Base-by-base conservation (phyloP, 1,140 invertebrate species). In the Platorchestia sp. region DNA sequence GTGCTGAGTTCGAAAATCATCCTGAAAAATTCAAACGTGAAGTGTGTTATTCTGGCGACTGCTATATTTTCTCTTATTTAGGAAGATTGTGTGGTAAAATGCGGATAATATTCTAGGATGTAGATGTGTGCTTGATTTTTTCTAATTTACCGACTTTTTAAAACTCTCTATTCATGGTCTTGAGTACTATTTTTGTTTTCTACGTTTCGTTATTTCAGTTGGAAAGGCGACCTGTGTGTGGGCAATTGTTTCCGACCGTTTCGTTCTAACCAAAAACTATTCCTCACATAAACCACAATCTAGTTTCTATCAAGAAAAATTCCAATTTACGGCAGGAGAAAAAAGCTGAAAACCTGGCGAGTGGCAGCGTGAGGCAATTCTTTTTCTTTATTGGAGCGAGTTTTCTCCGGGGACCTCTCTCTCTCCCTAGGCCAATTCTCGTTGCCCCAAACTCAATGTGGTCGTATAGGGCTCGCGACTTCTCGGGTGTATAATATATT, bases 321-420 rank as follows among this genome's bases (percentile, higher is more conserved):
- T 93, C 91, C 91, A 93, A 93, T 93, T 93, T 93, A 93, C 91
- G 43, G 91, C 91, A 10, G n/a, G 87, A 93, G 36, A 93, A 93
- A 93, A 93, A 93, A 42, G 91, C 91, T 93, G 91, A 93, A 93
- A 93, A 93, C 91, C 91, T 93, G 91, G 43, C 43, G 16, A 93
- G 91, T 93, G 43, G 91, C 91, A 44, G 91, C 91, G 91, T 47
- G 91, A 93, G 91, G 91, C 91, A 93, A 93, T 93, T 93, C 91
- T 93, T 93, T 93, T 93, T 93, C 91, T 93, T 93, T 93, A 93
- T 93, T 93, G 91, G 91, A 40, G 91, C 91, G 91, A 93, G 91
- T 47, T 93, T 93, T 93, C 91, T 93, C 91, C 5, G 40, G 91
- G 91, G 91, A 47, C 91, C 91, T 47, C 91, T 93, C 91, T 93